Percentiles rank a stretch among this genome's conserved stretches.
Evolutionary conservation across 2,888 invertebrate species (phyloP).

Genomic region (Zygothrica quintamaculata): DNA sequence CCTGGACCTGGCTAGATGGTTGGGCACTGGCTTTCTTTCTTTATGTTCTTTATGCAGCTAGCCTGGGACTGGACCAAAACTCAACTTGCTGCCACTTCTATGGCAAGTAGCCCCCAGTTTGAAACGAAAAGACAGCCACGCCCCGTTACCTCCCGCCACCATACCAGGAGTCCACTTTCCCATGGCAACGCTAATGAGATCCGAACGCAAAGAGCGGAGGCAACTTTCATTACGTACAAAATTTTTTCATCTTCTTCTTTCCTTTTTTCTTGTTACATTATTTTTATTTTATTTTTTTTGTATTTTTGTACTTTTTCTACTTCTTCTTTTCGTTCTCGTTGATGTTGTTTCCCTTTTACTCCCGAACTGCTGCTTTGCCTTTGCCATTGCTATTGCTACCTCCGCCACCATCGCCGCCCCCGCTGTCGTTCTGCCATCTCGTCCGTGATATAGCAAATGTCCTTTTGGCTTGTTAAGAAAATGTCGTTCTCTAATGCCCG

Average conservation of each 20-base stretch:
- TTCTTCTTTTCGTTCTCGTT: conserved; percentile 33
- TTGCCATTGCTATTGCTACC: background rate
- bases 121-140: conserved; percentile 52
- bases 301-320: conserved; percentile 23
- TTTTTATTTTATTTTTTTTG: conserved; percentile 9
- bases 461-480: conserved; percentile 78
- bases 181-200: conserved; percentile 82
- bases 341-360: conserved; percentile 55
- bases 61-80: conserved; percentile 22
- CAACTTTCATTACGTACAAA: conserved; percentile 71
- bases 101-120: conserved; percentile 24
- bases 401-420: conserved; percentile 3
- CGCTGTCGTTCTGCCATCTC: conserved; percentile 20
- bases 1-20: background rate
- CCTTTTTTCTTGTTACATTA: conserved; percentile 21
- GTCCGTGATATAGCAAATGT: conserved; percentile 66
- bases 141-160: conserved; percentile 12
- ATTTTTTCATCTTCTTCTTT: conserved; percentile 43
- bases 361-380: too few species aligned
- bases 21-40: conserved; percentile 31
- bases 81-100: conserved; percentile 65
- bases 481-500: conserved; percentile 77
- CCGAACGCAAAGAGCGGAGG: conserved; percentile 57
- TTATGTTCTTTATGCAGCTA: conserved; percentile 34
- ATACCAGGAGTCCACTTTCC: conserved; percentile 19